Conservation (phyloP, 2,113 vertebrate genomes). For the Cervus canadensis region DNA sequence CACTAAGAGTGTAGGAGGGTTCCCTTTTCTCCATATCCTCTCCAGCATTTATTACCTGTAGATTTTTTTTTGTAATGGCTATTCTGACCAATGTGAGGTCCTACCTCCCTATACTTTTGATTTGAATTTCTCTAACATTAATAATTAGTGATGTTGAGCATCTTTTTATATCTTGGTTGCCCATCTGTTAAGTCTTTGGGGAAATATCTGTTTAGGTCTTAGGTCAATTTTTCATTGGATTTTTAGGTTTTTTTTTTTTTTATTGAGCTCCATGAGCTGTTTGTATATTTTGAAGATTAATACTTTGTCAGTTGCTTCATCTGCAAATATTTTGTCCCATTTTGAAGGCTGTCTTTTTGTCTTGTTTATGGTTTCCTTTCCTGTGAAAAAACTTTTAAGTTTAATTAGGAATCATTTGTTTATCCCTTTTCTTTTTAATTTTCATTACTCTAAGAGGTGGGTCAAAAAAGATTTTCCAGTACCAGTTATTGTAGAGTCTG, state of each 20-base stretch:
- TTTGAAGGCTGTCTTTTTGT: background rate
- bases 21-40: background rate
- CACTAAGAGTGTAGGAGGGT: background rate
- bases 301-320: background rate
- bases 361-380: background rate
- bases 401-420: background rate
- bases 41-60: background rate
- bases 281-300: background rate
- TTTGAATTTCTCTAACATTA: background rate
- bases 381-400: background rate
- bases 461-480: background rate
- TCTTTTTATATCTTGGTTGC: background rate
- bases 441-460: background rate
- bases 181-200: background rate
- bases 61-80: background rate
- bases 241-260: background rate
- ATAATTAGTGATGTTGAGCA: background rate
- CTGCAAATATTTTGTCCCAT: background rate
- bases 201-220: background rate
- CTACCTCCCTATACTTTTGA: background rate
- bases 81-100: background rate
- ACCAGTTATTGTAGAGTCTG: background rate
- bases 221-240: background rate
- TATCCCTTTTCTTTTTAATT: background rate
- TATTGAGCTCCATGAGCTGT: background rate